Percentiles rank a stretch among this genome's conserved stretches.
phyloP scores from a whole-genome alignment of 2,888 invertebrate genomes.

The Oligia latruncula region DNA sequence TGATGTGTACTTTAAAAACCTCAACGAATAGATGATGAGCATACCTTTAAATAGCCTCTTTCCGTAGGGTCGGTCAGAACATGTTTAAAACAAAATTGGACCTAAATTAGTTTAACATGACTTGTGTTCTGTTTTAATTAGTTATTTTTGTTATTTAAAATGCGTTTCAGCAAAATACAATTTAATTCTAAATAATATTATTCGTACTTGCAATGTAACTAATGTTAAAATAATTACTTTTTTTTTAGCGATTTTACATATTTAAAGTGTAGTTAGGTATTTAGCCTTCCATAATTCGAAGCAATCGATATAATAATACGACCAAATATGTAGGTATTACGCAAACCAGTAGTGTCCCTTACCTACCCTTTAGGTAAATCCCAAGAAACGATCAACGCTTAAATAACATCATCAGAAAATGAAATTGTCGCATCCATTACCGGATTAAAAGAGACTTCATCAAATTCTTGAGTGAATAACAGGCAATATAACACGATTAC shows the following conservation, averaged over 20 bases:
- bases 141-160: background rate
- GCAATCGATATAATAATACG: background rate
- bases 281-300: background rate
- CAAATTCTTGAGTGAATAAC: constrained; percentile 32
- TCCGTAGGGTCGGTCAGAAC: no score
- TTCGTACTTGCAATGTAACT: background rate
- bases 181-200: background rate
- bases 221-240: background rate
- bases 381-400: background rate
- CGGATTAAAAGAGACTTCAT: constrained; percentile 26
- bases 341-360: background rate
- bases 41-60: background rate
- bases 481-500: constrained; percentile 15
- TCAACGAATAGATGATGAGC: background rate
- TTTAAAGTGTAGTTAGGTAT: background rate
- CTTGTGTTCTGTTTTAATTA: no score
- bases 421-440: constrained; percentile 18
- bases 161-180: background rate
- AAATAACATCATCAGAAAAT: constrained; percentile 8
- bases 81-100: background rate
- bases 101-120: constrained; percentile 1
- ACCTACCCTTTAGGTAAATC: background rate
- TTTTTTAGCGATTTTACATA: background rate
- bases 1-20: background rate
- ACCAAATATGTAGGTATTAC: background rate